These are phyloP conservation scores for Dorcus parallelipipedus DNA, from an alignment of 2,888 invertebrate species.

Conservation along the genomic window DNA sequence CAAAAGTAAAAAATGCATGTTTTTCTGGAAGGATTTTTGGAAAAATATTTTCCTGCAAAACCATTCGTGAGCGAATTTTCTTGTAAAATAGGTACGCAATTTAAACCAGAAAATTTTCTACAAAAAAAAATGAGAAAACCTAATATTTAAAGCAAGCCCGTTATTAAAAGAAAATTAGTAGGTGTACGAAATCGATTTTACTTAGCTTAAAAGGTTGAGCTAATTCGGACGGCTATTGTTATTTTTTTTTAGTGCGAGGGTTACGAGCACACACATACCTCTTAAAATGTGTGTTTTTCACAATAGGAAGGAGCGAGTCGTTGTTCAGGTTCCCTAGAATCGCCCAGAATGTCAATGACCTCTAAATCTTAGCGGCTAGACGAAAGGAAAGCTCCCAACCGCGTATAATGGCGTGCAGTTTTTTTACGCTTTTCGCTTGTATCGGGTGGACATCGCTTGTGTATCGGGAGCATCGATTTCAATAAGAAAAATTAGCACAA, in stretches of 20 bases:
- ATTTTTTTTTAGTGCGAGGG: neutral
- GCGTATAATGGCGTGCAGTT: slow-evolving; percentile 21
- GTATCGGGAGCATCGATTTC: neutral
- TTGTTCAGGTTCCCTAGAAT: slow-evolving; percentile 16
- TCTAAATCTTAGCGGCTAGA: slow-evolving; percentile 23
- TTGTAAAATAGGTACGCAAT: too few relatives aligned
- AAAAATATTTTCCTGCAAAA: too few relatives aligned
- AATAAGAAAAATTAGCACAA: too few relatives aligned
- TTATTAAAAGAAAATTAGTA: too few relatives aligned
- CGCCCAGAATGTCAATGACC: slow-evolving; percentile 21
- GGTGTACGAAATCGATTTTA: too few relatives aligned
- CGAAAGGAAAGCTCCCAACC: slow-evolving; percentile 21
- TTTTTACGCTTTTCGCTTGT: slow-evolving; percentile 15
- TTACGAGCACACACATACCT: neutral
- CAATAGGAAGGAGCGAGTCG: slow-evolving; percentile 13
- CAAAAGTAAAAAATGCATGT: too few relatives aligned
- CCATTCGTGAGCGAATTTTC: too few relatives aligned
- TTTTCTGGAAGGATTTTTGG: too few relatives aligned
- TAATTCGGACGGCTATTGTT: neutral
- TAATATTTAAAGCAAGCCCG: too few relatives aligned
- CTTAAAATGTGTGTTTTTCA: slow-evolving; percentile 10
- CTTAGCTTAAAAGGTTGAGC: neutral
- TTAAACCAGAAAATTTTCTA: too few relatives aligned
- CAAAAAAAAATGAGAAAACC: too few relatives aligned
- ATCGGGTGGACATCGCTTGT: neutral